A percentile compares a stretch with the other conserved stretches of the same genome.
These are phyloP conservation scores for Tangara arthus DNA, from an alignment of 2,797 vertebrate genomes.

Conservation along the genomic window DNA sequence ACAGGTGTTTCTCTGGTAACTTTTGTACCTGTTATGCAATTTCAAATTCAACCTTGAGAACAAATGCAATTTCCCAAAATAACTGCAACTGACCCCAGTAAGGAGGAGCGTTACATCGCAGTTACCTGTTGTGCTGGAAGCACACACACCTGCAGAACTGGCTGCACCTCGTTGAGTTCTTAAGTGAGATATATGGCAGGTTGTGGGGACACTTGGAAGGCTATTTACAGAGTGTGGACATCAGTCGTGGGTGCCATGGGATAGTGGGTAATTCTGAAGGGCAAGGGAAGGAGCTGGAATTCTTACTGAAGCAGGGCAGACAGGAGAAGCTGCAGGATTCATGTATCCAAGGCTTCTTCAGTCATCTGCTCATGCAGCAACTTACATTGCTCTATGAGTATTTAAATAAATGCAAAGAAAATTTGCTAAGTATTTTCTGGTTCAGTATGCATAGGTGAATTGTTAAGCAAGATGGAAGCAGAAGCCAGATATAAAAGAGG, in stretches of 20 bases:
- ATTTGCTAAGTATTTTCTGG: background rate
- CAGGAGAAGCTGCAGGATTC: background rate
- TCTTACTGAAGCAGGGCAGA: background rate
- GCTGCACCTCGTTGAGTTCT: background rate
- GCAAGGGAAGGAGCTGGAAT: background rate
- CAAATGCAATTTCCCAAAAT: background rate
- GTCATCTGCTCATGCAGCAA: background rate
- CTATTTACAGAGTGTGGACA: accelerated
- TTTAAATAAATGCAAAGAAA: background rate
- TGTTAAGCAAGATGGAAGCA: background rate
- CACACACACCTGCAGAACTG: background rate
- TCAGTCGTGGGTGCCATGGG: background rate
- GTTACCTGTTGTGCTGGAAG: background rate
- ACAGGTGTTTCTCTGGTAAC: background rate
- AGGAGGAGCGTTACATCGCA: background rate
- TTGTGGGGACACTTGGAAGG: background rate
- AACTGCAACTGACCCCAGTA: no score
- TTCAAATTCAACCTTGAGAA: background rate
- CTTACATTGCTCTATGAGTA: background rate
- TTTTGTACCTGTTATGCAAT: background rate
- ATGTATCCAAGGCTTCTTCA: background rate
- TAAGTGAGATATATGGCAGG: background rate
- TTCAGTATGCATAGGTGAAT: background rate
- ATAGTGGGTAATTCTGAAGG: background rate
- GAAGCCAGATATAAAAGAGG: background rate